A percentile compares a stretch with the other conserved stretches of the same genome.
These are phyloP conservation scores for Periparus ater DNA, from an alignment of 2,797 vertebrate species.

Conservation along the genomic window DNA sequence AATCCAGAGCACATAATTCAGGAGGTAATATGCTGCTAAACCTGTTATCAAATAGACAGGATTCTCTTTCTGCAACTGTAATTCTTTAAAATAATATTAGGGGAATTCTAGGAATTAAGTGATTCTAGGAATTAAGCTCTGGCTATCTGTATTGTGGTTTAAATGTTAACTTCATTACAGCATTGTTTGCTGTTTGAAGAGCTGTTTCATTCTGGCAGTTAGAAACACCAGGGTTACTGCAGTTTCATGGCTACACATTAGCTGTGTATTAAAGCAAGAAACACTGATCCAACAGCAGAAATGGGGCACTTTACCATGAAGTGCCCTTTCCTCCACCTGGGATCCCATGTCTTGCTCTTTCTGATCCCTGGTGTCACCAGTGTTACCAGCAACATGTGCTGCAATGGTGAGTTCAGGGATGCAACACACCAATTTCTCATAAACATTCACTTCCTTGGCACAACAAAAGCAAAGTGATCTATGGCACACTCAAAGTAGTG, in stretches of 20 bases:
- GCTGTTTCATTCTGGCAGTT: neutral
- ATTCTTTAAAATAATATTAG: neutral
- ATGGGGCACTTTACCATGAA: neutral
- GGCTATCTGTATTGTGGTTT: neutral
- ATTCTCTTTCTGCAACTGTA: neutral
- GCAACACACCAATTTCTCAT: neutral
- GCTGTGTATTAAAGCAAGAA: neutral
- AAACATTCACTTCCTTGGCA: neutral
- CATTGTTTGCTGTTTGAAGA: neutral
- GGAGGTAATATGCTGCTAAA: neutral
- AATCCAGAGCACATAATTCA: neutral
- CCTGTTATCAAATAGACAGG: neutral
- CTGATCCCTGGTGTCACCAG: neutral
- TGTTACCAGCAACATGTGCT: neutral
- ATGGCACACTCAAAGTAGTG: accelerated
- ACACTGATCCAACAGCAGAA: neutral
- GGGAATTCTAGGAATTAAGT: neutral
- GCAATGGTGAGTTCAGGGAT: neutral
- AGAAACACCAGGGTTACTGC: neutral
- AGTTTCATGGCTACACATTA: neutral
- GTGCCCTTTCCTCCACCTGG: neutral
- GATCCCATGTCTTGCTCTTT: neutral
- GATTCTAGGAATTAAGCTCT: slow-evolving; percentile 3
- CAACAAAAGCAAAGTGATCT: neutral
- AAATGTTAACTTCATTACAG: neutral